Evolutionary conservation across 2,797 vertebrate genomes (phyloP).

Genomic region (Alca torda): DNA sequence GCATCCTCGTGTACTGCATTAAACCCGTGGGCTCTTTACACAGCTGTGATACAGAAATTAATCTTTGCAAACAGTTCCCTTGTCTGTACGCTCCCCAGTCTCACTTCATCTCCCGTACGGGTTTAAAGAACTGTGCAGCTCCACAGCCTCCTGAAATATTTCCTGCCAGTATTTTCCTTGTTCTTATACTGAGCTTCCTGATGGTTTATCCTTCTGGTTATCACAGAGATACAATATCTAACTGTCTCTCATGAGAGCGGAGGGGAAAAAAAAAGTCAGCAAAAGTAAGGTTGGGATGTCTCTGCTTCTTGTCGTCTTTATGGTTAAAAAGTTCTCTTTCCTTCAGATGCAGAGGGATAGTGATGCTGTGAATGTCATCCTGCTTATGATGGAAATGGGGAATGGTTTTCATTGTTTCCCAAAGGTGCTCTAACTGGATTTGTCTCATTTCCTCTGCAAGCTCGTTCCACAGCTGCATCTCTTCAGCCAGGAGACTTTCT

Average conservation of each 20-base stretch:
- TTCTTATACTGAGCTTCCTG: background rate
- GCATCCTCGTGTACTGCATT: background rate
- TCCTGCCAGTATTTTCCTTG: background rate
- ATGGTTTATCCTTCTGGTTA: constrained; percentile 22
- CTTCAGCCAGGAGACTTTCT: background rate
- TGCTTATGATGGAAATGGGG: constrained; percentile 1
- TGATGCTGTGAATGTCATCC: constrained; percentile 12
- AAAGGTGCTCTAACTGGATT: constrained; percentile 53
- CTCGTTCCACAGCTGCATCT: constrained; percentile 43
- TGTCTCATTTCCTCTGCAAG: constrained; percentile 57
- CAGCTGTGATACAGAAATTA: background rate
- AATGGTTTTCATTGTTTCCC: constrained; percentile 34
- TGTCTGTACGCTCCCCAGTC: background rate
- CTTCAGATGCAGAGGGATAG: background rate
- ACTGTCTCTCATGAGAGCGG: background rate
- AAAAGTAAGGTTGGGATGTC: background rate
- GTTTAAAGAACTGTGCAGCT: background rate
- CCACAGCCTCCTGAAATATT: background rate
- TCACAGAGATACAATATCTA: background rate
- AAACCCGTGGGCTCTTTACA: background rate
- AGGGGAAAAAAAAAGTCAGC: background rate
- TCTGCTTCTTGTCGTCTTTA: constrained; percentile 22
- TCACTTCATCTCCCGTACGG: background rate
- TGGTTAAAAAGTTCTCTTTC: background rate
- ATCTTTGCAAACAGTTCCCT: background rate